Evolutionary conservation across 2,888 invertebrate species (phyloP), one percentile per base, ranked within the genome.

Genomic region (Drosophila putrida): DNA sequence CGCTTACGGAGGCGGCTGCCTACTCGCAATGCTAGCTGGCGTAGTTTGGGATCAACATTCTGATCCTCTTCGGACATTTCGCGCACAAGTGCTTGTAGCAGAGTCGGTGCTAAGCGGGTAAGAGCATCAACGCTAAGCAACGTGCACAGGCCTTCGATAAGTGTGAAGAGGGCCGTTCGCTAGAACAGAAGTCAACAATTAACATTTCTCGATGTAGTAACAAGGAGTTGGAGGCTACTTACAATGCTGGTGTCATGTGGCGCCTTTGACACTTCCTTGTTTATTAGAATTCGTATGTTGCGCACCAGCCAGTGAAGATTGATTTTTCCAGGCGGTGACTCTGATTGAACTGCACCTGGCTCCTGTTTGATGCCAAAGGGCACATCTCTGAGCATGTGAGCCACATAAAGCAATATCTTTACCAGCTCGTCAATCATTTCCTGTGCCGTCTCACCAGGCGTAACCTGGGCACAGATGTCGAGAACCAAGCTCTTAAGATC

Each of bases 111-210:
- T 15, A 97, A 90, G 0, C 93, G 91, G 11, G 93, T 90, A 0
- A 97, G 90, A 28, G 94, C 93, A 4, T 95, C 94, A 2, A 92
- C 86, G 8, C 94, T 94, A 27, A 97, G 90, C 1, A 95, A 94
- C 20, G 95, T 94, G 9, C 95, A 93, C 0, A 97, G 90, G 11
- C 96, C 97, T 25, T 96, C 96, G 82, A 97, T 95, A 94, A 96
- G 97, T 79, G 97, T 96, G 88, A 98, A 97, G 47, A 96, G 95
- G 82, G 96, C 95, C 36, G 94, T 94, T 78, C 98, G 94, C 96
- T 97, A 92, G 8, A 33, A 49, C 8, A 31, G 4, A 11, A 9
- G 28, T 6, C 0, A 13, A 35, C 6, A 10, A 28, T 47, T 11
- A 15, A 8, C 4, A 35, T 15, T 6, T 10, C 8, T 4, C 0